phyloP scores from a whole-genome alignment of 2,797 vertebrate species.

The Glyptemys insculpta region DNA sequence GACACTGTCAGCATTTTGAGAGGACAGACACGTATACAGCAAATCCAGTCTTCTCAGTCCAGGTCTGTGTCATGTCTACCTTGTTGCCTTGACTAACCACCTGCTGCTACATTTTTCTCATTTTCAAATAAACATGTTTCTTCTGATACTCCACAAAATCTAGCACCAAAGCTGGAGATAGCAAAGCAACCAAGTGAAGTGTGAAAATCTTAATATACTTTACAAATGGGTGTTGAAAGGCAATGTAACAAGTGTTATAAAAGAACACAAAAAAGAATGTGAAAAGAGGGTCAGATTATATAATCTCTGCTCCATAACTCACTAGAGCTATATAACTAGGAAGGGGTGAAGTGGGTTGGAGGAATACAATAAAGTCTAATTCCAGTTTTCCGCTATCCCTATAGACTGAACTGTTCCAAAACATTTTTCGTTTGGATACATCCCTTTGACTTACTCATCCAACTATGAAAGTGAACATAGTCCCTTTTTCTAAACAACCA shows the following conservation, averaged over 20 bases:
- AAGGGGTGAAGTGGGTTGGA: neutral
- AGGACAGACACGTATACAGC: neutral
- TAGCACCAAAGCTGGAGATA: conserved; percentile 7
- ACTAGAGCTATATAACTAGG: neutral
- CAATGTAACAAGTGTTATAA: neutral
- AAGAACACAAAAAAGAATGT: neutral
- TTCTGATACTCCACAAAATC: neutral
- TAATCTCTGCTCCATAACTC: neutral
- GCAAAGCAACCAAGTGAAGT: neutral
- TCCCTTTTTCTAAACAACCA: neutral
- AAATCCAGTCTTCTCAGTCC: neutral
- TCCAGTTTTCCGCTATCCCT: neutral
- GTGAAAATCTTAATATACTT: neutral
- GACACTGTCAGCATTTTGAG: neutral
- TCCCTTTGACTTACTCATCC: neutral
- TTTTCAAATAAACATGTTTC: neutral
- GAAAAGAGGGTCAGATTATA: neutral
- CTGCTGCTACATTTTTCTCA: neutral
- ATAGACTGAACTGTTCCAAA: neutral
- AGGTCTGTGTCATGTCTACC: neutral
- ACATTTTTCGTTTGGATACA: neutral
- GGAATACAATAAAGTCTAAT: neutral
- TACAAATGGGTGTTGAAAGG: neutral
- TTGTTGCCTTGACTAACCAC: neutral
- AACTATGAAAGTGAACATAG: neutral